phyloP scores from a whole-genome alignment of 2,113 vertebrate species.

The Bos javanicus region DNA sequence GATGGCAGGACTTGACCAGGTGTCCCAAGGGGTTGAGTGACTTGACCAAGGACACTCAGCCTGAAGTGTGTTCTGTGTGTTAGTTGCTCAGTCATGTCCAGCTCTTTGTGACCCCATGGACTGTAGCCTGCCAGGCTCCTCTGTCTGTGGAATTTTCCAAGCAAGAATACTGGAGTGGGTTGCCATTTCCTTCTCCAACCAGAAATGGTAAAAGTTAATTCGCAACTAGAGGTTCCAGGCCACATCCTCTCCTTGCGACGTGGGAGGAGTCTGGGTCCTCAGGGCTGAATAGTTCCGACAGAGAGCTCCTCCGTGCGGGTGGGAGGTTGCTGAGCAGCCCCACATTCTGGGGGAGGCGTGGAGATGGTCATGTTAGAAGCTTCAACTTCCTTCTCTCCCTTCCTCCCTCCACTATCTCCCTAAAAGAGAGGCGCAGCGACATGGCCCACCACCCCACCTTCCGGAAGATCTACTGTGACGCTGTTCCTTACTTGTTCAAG shows the following conservation, averaged over 20 bases:
- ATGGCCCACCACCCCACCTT: slow-evolving; percentile 85
- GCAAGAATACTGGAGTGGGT: not conserved
- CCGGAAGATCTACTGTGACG: slow-evolving; percentile 87
- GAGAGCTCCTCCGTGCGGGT: not conserved
- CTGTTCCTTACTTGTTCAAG: slow-evolving; percentile 87
- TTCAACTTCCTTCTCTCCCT: not conserved
- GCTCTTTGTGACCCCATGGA: not conserved
- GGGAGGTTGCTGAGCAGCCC: not conserved
- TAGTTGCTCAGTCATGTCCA: not conserved
- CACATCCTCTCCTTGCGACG: not conserved
- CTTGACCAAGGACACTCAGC: not conserved
- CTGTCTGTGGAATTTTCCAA: not conserved
- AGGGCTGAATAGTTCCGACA: not conserved
- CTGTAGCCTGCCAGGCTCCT: not conserved
- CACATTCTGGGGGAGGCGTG: not conserved
- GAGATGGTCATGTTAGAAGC: not conserved
- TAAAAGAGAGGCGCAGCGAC: slow-evolving; percentile 81
- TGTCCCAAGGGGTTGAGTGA: not conserved
- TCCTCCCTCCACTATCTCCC: not conserved
- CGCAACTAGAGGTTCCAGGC: not conserved
- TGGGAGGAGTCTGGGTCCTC: not conserved
- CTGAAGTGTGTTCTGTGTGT: not conserved
- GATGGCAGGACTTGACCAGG: not conserved
- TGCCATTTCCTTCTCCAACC: not conserved
- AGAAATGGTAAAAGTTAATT: not conserved